These are phyloP conservation scores for Chironomus striatipennis DNA, from an alignment of 1,140 invertebrate genomes.

Conservation along the genomic window DNA sequence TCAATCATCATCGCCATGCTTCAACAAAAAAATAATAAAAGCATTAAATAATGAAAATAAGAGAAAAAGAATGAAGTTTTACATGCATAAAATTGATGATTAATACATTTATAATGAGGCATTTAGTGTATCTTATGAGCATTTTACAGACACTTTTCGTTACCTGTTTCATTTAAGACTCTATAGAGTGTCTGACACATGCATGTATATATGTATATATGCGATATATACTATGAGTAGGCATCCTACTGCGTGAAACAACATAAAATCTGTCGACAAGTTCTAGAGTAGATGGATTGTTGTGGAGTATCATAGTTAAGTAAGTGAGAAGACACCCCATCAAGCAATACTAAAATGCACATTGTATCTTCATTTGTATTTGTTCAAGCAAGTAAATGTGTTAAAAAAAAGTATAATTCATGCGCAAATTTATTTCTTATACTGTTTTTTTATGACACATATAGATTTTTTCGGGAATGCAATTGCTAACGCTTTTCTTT, in stretches of 20 bases:
- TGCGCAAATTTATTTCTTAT: constrained; percentile 19
- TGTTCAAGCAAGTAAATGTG: not conserved
- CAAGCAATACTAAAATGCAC: not conserved
- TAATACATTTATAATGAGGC: constrained; percentile 22
- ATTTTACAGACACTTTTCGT: not conserved
- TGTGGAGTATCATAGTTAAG: not conserved
- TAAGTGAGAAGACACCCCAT: constrained; percentile 12
- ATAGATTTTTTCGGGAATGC: not conserved
- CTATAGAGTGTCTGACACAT: no score
- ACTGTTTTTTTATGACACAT: not conserved
- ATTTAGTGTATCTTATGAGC: constrained; percentile 21
- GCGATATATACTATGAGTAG: not conserved
- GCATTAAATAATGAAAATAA: no score
- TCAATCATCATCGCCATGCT: not conserved
- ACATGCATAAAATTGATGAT: constrained; percentile 16
- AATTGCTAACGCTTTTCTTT: not conserved
- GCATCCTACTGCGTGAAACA: not conserved
- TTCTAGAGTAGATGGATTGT: not conserved
- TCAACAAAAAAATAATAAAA: not conserved
- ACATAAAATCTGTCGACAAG: constrained; percentile 6
- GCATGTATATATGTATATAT: no score
- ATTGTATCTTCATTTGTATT: not conserved
- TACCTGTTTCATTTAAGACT: not conserved
- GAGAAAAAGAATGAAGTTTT: not conserved
- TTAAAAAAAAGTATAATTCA: constrained; percentile 11